These are phyloP conservation scores for Plebejus anna DNA, from an alignment of 2,888 invertebrate genomes.

Conservation along the genomic window DNA sequence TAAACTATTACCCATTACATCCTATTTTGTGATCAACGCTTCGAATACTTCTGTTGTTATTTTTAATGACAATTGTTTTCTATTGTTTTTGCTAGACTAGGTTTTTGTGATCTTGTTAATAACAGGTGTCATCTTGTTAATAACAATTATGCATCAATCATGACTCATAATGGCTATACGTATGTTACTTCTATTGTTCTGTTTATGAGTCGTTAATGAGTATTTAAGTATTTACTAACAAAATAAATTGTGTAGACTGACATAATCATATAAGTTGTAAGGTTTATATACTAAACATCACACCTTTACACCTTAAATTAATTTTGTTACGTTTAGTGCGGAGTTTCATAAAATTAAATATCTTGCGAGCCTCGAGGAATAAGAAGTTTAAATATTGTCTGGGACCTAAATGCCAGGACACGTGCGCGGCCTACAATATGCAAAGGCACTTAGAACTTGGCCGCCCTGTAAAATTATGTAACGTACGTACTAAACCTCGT, in stretches of 20 bases:
- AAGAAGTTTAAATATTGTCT: background rate
- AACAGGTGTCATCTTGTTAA: too few relatives aligned
- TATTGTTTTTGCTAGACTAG: too few relatives aligned
- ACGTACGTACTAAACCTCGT: background rate
- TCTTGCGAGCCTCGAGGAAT: too few relatives aligned
- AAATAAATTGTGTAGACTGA: too few relatives aligned
- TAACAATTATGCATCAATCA: too few relatives aligned
- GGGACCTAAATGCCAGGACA: background rate
- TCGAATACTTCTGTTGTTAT: background rate
- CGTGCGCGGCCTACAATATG: slow-evolving; percentile 8
- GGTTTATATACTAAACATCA: too few relatives aligned
- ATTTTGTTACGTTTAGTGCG: too few relatives aligned
- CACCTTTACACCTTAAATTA: too few relatives aligned
- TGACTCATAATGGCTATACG: background rate
- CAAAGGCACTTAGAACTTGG: slow-evolving; percentile 3
- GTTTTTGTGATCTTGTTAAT: too few relatives aligned
- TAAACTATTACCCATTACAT: background rate
- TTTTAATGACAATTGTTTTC: background rate
- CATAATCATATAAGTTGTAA: too few relatives aligned
- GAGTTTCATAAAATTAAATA: too few relatives aligned
- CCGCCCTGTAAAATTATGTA: background rate
- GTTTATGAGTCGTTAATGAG: background rate
- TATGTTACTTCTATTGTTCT: background rate
- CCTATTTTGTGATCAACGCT: background rate
- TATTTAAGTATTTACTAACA: background rate